Evolutionary conservation across 2,113 vertebrate species (phyloP).

Genomic region (Sterrhoptilus dennistouni): DNA sequence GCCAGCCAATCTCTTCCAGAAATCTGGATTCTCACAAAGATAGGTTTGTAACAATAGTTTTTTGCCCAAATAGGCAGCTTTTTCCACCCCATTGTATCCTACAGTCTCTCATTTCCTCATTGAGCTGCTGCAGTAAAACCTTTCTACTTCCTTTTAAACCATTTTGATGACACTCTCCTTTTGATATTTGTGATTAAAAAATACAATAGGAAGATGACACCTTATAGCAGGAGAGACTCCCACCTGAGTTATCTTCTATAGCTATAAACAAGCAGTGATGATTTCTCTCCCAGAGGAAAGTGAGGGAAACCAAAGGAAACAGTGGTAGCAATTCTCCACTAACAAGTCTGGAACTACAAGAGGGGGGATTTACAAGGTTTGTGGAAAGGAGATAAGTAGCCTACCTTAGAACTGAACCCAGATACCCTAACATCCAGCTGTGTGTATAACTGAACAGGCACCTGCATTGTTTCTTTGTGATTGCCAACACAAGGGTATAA

Average conservation of each 20-base stretch:
- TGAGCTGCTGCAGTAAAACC: not conserved
- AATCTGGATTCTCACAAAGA: not conserved
- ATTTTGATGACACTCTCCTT: not conserved
- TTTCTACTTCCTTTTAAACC: not conserved
- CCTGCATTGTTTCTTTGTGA: not conserved
- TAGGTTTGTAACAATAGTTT: not conserved
- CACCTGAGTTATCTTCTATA: not conserved
- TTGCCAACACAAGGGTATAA: not conserved
- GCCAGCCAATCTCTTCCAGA: not conserved
- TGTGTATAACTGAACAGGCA: fast-evolving
- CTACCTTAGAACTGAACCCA: not conserved
- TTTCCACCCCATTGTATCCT: not conserved
- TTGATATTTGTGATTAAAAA: not conserved
- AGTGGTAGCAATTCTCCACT: not conserved
- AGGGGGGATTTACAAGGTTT: not conserved
- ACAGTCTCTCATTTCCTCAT: not conserved
- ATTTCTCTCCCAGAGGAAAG: not conserved
- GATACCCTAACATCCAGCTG: not conserved
- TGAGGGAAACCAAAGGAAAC: not conserved
- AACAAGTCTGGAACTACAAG: not conserved
- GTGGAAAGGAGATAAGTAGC: not conserved
- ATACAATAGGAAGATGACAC: not conserved
- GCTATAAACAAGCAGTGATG: not conserved
- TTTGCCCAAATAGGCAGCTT: not conserved
- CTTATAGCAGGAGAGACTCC: not conserved